Evolutionary conservation across 2,888 invertebrate species (phyloP), one percentile per base, ranked within the genome.

Genomic region (Ochropleura leucogaster): DNA sequence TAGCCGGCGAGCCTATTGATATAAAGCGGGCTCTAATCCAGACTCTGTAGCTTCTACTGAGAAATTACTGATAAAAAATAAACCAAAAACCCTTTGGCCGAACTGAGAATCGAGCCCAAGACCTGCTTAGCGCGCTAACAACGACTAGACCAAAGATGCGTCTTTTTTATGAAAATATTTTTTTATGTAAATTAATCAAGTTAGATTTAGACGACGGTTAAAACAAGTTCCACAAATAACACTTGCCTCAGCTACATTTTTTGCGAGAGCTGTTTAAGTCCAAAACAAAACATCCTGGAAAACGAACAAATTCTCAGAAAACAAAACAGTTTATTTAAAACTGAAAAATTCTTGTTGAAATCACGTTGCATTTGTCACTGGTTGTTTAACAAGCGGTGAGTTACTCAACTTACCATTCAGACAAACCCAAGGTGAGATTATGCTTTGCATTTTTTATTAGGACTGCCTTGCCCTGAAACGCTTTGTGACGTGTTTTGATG

Each of bases 381-480:
- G 74, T 74, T 72, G 82, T 85, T 84, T 74, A 84, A 82, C 81
- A 80, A 82, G 78, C 79, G 80, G 63, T 72, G 79, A 75, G 86
- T 91, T 92, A 89, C 89, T 90, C 91, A 91, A 92, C 88, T 85
- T 79, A 85, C 83, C 85, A 86, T 87, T 86, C 85, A 82, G 85
- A 84, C 80, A 85, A 81, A 87, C 80, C 80, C 91, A 91, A 91
- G 91, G 91, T 90, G 89, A 92, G 89, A 82, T 89, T 85, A 90
- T 89, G 90, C 89, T 89, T 91, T 91, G 93, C 89, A 93, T 92
- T 90, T 91, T 87, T 89, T 89, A 91, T 89, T 89, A 90, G 85
- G 80, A 79, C 80, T 86, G 87, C 90, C 87, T 91, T 91, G 90
- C 89, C 89, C 90, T 88, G 90, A 89, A 92, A 89, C 74, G 77